Base-by-base conservation (phyloP, 2,797 vertebrate genomes). In the Tapera naevia region DNA sequence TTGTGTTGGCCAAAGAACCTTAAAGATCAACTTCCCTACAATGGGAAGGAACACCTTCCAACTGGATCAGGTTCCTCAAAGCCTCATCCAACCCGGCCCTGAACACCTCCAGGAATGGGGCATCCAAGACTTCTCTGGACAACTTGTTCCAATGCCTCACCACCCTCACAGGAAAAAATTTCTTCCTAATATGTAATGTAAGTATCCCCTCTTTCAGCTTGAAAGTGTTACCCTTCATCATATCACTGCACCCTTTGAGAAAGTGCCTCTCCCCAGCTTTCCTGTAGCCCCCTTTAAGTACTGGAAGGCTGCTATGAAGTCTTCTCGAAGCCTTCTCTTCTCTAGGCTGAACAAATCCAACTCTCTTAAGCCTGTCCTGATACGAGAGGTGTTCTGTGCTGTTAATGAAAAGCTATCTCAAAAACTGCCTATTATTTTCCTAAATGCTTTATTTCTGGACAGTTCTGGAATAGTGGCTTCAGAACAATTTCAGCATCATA, bases 101-200 rank as follows among this genome's bases (percentile, higher is more conserved):
- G 23, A 18, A 45, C 28, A 3, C 5, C 33, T 3, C 1, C 50
- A 87, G 50, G 17, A 25, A 45, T 3, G 2, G 22, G 10, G 4
- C 32, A 64, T 0, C 27, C 45, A 45, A 24, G 28, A 0, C 3
- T 37, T 53, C 32, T 60, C 13, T 53, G 50, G 16, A 3, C 10
- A 69, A 0, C 17, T 56, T 88, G 35, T 28, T 3, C 16, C 28
- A 37, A 17, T 0, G 21, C 0, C 5, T 62, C 30, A 17, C 5
- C 16, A 43, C 9, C 4, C 2, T 62, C 41, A 33, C 1, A 23
- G 39, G 3, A 3, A 80, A 70, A 3, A 70, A 50, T 12, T 70
- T 39, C 11, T 58, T 80, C 35, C 8, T 46, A 2, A 62, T 25
- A 24, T 46, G 30, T 43, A 27, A 32, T 17, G 14, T 71, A 71